A percentile compares a stretch with the other conserved stretches of the same genome.
Evolutionary conservation across 1,140 invertebrate genomes (phyloP).

Genomic region (Acromyrmex charruanus): DNA sequence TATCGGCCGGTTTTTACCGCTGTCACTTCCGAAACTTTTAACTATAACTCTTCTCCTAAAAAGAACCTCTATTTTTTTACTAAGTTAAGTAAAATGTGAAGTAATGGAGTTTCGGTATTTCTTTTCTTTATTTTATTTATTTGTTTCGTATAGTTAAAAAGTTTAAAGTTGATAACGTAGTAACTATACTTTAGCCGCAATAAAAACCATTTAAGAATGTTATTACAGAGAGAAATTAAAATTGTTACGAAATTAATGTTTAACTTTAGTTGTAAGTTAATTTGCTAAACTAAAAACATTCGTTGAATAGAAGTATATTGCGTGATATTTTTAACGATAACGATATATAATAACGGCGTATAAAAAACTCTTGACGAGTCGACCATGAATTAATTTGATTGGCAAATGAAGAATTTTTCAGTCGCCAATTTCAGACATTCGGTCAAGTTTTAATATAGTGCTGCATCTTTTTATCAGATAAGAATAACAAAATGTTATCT

Average conservation of each 20-base stretch:
- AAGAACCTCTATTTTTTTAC: slow-evolving; percentile 5
- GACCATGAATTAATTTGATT: slow-evolving; percentile 19
- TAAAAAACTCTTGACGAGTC: slow-evolving; percentile 9
- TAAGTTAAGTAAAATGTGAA: slow-evolving; percentile 3
- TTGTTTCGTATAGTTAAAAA: not conserved
- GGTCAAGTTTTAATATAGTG: slow-evolving; percentile 6
- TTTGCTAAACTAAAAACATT: not conserved
- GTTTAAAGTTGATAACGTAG: not conserved
- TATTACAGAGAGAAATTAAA: not conserved
- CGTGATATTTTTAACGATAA: not conserved
- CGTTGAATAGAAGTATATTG: not conserved
- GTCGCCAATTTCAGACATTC: not conserved
- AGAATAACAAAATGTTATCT: not conserved
- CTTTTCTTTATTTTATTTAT: not conserved
- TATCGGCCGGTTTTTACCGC: not conserved
- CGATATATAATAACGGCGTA: not conserved
- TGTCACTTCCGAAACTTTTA: not conserved
- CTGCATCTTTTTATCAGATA: not conserved
- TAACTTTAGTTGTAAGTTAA: not conserved
- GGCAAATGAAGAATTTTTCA: slow-evolving; percentile 22
- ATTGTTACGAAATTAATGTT: not conserved
- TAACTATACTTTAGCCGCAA: not conserved
- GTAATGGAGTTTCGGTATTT: not conserved
- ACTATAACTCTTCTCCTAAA: not conserved
- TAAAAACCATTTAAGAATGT: not conserved